phyloP scores from a whole-genome alignment of 2,888 invertebrate species.

The Andrena praecox region DNA sequence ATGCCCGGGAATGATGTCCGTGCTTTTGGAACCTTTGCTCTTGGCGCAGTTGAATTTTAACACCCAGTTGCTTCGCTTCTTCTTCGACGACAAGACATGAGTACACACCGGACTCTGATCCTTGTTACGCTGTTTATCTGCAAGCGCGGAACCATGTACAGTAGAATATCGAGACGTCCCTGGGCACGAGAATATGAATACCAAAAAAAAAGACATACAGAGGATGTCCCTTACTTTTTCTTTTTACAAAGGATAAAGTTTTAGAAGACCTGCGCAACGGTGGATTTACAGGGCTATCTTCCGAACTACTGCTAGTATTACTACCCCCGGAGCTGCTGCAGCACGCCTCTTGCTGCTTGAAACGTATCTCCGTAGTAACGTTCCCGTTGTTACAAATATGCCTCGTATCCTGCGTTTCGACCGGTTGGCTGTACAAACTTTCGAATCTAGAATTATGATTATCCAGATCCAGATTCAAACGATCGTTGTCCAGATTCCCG shows the following conservation, averaged over 20 bases:
- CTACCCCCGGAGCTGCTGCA: slow-evolving; percentile 80
- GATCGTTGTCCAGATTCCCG: slow-evolving; percentile 79
- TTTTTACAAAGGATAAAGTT: slow-evolving; percentile 82
- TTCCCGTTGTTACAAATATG: slow-evolving; percentile 81
- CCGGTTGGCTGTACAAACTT: slow-evolving; percentile 82
- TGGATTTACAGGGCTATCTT: slow-evolving; percentile 82
- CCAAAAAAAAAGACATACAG: neutral
- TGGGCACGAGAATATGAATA: neutral
- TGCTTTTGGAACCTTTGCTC: slow-evolving; percentile 82
- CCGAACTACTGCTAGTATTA: slow-evolving; percentile 82
- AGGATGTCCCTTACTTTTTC: slow-evolving; percentile 75
- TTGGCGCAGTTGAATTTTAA: slow-evolving; percentile 83
- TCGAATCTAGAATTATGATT: slow-evolving; percentile 84
- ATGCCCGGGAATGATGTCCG: slow-evolving; percentile 83
- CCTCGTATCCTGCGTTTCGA: slow-evolving; percentile 80
- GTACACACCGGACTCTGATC: slow-evolving; percentile 82
- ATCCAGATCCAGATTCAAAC: slow-evolving; percentile 79
- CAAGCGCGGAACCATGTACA: neutral
- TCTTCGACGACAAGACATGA: slow-evolving; percentile 82
- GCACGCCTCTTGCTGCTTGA: slow-evolving; percentile 75
- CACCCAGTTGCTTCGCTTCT: slow-evolving; percentile 83
- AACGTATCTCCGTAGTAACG: slow-evolving; percentile 72
- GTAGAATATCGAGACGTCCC: neutral
- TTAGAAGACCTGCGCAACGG: slow-evolving; percentile 82
- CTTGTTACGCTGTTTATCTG: slow-evolving; percentile 81